Conservation (phyloP, 2,888 invertebrate genomes). For the Synergus japonicus region DNA sequence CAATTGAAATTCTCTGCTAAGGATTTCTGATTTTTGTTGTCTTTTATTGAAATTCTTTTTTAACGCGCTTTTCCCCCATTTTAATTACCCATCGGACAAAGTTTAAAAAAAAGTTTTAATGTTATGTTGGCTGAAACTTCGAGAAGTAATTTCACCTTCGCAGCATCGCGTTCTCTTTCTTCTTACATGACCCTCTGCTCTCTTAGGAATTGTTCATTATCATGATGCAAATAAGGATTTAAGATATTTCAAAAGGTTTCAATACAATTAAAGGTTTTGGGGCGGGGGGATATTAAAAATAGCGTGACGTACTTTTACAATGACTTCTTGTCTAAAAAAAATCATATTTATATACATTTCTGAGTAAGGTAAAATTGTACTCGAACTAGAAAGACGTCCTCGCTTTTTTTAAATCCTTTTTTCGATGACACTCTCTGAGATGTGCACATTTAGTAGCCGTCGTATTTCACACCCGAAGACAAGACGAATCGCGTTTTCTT, state of each 20-base stretch:
- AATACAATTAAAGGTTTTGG: no score
- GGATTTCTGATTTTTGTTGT: background rate
- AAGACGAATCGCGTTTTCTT: slow-evolving; percentile 15
- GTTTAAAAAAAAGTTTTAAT: slow-evolving; percentile 1
- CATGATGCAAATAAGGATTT: background rate
- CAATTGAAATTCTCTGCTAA: background rate
- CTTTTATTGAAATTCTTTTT: slow-evolving; percentile 7
- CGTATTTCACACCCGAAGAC: slow-evolving; percentile 4
- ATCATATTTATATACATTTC: background rate
- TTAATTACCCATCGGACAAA: slow-evolving; percentile 27
- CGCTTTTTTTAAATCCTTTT: slow-evolving; percentile 2
- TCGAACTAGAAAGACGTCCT: background rate
- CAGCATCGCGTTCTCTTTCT: slow-evolving; percentile 11
- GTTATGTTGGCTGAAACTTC: background rate
- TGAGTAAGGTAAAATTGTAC: background rate
- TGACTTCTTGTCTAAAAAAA: background rate
- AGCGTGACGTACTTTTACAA: no score
- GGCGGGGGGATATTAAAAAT: no score
- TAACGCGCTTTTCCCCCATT: background rate
- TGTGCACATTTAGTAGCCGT: background rate
- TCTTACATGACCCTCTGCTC: slow-evolving; percentile 11
- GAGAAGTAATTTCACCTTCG: slow-evolving; percentile 9
- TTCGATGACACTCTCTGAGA: slow-evolving; percentile 18
- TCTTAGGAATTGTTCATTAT: slow-evolving; percentile 9
- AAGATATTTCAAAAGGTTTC: no score